Evolutionary conservation across 2,797 vertebrate genomes (phyloP), one percentile per base, ranked within the genome.

Genomic region (Gobio occitaniae): DNA sequence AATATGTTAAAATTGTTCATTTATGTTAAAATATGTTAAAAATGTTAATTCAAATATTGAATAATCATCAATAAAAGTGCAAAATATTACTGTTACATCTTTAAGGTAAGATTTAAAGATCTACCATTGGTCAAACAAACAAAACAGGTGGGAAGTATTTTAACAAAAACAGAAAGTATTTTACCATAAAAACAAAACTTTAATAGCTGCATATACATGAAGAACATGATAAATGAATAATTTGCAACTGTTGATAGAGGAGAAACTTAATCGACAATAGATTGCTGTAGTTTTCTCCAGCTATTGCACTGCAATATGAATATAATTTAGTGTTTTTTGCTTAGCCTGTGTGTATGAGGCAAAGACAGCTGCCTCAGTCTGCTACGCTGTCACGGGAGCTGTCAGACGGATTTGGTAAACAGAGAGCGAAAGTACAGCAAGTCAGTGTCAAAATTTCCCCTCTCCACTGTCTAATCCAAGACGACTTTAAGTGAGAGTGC

Each of bases 331-430:
- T 61, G 54, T 0, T 52, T 82, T 66, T 83, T 74, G 56, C 70
- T 50, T 65, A 86, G 76, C 56, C 36, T 52, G 75, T 75, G 68
- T 79, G 9, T 71, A 66, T 44, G 36, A 82, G 48, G 48, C 38
- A 75, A 87, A 61, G 19, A 48, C 69, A 83, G 74, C 41, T 52
- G 63, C 71, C 41, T 69, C 70, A 29, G 25, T 80, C 78, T 52
- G 65, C 66, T 78, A 63, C 3, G 12, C 56, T 78, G 66, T 81
- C 74, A 61, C 38, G 36, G 72, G 68, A 74, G 61, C 75, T 87
- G 83, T 86, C 84, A 82, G 65, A 59, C 19, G 70, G 54, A 87
- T 84, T 86, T 74, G 70, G 78, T 78, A 83, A 68, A 77, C 74
- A 56, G 50, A 65, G 41, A 65, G 70, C 54, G 71, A 80, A 71